Percentiles rank a stretch among this genome's conserved stretches.
Evolutionary conservation across 1,140 invertebrate species (phyloP).

Genomic region (Phymorhynchus buccinoides): DNA sequence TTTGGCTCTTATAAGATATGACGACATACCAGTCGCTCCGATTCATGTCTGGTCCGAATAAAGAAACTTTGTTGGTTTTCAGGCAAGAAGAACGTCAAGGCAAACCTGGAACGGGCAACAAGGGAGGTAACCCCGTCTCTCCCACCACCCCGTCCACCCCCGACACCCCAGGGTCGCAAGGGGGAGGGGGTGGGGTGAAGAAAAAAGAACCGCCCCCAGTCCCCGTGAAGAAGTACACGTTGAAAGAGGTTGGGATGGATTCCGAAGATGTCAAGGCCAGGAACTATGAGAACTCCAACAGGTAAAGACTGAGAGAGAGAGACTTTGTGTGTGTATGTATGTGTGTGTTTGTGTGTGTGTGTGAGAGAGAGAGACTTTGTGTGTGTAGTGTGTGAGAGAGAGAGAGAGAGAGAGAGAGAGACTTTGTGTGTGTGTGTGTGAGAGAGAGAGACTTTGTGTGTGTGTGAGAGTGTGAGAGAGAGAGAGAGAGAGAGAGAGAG

Average conservation of each 20-base stretch:
- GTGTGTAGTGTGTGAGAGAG: too few relatives aligned
- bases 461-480: not conserved
- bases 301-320: slow-evolving; percentile 48
- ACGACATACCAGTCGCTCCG: too few relatives aligned
- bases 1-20: too few relatives aligned
- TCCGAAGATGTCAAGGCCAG: slow-evolving; percentile 64
- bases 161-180: not conserved
- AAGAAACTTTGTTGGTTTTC: too few relatives aligned
- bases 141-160: not conserved
- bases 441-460: too few relatives aligned
- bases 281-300: slow-evolving; percentile 68
- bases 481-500: not conserved
- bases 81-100: not conserved
- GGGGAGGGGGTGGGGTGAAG: not conserved
- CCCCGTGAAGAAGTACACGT: slow-evolving; percentile 64
- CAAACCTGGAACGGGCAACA: not conserved
- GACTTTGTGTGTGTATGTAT: too few relatives aligned
- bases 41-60: too few relatives aligned
- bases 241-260: slow-evolving; percentile 63
- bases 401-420: too few relatives aligned
- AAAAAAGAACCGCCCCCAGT: slow-evolving; percentile 66
- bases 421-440: too few relatives aligned
- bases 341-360: too few relatives aligned
- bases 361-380: too few relatives aligned
- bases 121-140: slow-evolving; percentile 11